Base-by-base conservation (phyloP, 1,140 invertebrate species). In the Stegodyphus mimosarum region DNA sequence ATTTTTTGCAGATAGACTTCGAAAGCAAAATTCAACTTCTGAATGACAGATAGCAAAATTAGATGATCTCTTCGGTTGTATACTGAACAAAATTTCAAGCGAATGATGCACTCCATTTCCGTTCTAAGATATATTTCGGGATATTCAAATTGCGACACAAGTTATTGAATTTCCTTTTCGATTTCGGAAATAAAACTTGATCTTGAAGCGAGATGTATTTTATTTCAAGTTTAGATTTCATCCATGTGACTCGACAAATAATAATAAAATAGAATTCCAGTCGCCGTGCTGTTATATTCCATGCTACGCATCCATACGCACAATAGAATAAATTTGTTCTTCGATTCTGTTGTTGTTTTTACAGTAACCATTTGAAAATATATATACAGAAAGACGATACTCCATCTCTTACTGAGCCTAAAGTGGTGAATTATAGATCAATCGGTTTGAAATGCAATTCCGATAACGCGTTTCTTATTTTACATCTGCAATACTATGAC, bases 141-240 rank as follows among this genome's bases (percentile, higher is more conserved):
- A 9, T 67, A 67, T 67, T 67, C 64, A 67, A 67, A 67, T 67
- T 67, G 1, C 17, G 5, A 9, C 9, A n/a, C 17, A 7, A 60
- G 15, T 18, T 67, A 67, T 67, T 67, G 64, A 67, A 67, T 67
- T 67, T 67, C 64, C 64, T 67, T 67, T 67, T 67, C 64, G 13
- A 67, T 67, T n/a, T 67, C n/a, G 11, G 11, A 67, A 60, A 67
- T 67, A 15, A 67, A 67, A 18, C 64, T 67, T 67, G 17, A 67
- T 67, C 13, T 67, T 67, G 5, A 2, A 67, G 15, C 7, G 64
- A 7, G n/a, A 7, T 7, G 64, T n/a, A 67, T 67, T 67, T 17
- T 67, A 9, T 60, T 60, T 60, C 55, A 15, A 60, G 55, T 60
- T 60, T 60, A 11, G 55, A 60, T 15, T 60, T 33, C 15, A 60